phyloP scores from a whole-genome alignment of 2,888 invertebrate genomes.

The Diloba caeruleocephala region DNA sequence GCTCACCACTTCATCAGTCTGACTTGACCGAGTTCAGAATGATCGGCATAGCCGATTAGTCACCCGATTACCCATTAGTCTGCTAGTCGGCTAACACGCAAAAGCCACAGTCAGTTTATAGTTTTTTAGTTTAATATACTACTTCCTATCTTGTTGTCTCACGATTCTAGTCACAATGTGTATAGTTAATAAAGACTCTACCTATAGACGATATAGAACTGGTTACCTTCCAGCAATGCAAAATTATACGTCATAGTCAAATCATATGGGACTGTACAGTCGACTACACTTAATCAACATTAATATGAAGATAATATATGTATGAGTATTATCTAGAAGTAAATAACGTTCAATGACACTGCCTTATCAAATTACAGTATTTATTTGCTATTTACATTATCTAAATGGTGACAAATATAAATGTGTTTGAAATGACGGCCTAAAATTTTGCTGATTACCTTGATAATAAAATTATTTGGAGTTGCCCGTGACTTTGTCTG shows the following conservation, averaged over 20 bases:
- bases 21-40: too few relatives aligned
- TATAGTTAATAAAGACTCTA: too few relatives aligned
- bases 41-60: too few relatives aligned
- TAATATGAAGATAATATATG: slow-evolving; percentile 50
- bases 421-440: slow-evolving; percentile 40
- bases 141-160: too few relatives aligned
- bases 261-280: slow-evolving; percentile 8
- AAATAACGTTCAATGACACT: slow-evolving; percentile 69
- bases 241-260: slow-evolving; percentile 8
- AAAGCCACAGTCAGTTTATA: too few relatives aligned
- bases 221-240: background rate
- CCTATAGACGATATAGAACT: too few relatives aligned
- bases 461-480: slow-evolving; percentile 28
- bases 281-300: slow-evolving; percentile 39
- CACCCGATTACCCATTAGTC: too few relatives aligned
- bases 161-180: too few relatives aligned
- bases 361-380: slow-evolving; percentile 61
- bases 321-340: slow-evolving; percentile 55
- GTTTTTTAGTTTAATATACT: too few relatives aligned
- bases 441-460: slow-evolving; percentile 44
- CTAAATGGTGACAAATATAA: slow-evolving; percentile 52
- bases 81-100: too few relatives aligned
- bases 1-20: too few relatives aligned
- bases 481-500: slow-evolving; percentile 32
- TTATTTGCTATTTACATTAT: slow-evolving; percentile 56